A percentile compares a stretch with the other conserved stretches of the same genome.
Conservation (phyloP, 2,888 invertebrate genomes). For the Athalia cordata region DNA sequence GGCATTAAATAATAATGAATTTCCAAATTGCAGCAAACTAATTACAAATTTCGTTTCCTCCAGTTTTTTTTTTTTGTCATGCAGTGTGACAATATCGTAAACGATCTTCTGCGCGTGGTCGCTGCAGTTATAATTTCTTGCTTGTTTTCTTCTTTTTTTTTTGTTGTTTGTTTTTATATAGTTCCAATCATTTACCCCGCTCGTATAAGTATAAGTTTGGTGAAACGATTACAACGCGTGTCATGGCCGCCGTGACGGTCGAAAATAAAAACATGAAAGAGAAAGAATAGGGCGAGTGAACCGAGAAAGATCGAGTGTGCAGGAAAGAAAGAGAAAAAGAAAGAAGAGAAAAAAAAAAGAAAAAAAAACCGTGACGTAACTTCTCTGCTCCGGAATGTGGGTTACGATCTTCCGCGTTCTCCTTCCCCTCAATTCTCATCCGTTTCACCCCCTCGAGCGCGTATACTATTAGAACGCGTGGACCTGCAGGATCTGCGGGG, state of each 20-base stretch:
- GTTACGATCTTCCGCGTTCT: constrained; percentile 42
- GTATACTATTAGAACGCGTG: constrained; percentile 41
- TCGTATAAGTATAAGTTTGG: neutral
- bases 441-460: neutral
- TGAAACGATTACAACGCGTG: constrained; percentile 39
- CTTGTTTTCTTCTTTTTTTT: no score
- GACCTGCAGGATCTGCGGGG: constrained; percentile 11
- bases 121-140: no score
- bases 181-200: neutral
- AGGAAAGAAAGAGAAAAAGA: neutral
- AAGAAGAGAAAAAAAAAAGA: constrained; percentile 17
- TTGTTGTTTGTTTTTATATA: neutral
- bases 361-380: constrained; percentile 37
- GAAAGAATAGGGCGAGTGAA: neutral
- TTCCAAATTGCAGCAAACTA: no score
- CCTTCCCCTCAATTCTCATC: neutral
- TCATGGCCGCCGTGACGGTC: neutral
- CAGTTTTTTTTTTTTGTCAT: no score
- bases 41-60: no score
- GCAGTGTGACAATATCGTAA: no score
- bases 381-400: constrained; percentile 29
- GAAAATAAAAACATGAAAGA: neutral
- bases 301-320: neutral
- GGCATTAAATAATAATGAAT: no score
- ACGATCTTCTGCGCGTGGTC: no score